These are phyloP conservation scores for Caenorhabditis brenneri DNA, from an alignment of 1,140 invertebrate species.

Conservation along the genomic window DNA sequence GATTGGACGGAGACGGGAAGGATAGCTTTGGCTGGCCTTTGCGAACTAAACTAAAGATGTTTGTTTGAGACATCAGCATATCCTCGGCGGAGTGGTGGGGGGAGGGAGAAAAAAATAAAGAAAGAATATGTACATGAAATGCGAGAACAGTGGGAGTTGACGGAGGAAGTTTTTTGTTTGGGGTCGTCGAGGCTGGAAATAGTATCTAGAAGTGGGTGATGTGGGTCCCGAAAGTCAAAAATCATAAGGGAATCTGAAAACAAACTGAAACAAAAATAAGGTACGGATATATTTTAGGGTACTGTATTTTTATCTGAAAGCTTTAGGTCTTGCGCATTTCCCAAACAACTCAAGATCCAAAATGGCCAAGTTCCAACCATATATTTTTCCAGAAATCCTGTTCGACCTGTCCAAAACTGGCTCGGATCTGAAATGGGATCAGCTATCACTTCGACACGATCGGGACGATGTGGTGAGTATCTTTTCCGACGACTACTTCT, in stretches of 20 bases:
- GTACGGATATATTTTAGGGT: no score
- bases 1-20: no score
- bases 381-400: slow-evolving; percentile 18
- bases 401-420: neutral
- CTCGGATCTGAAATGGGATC: slow-evolving; percentile 19
- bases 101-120: neutral
- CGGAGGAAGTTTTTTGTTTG: neutral
- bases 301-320: no score
- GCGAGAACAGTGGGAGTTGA: neutral
- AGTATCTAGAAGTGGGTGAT: neutral
- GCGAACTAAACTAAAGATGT: neutral
- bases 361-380: no score
- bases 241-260: no score
- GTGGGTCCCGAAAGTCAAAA: no score
- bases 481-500: neutral
- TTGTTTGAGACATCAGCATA: slow-evolving; percentile 36
- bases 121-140: neutral
- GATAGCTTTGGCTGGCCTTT: neutral
- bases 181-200: neutral
- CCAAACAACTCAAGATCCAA: no score
- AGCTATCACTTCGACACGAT: neutral
- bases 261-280: no score
- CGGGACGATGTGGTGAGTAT: slow-evolving; percentile 27
- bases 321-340: no score
- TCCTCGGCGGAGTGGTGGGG: neutral